Conservation (phyloP, 2,113 vertebrate genomes). For the Seriola aureovittata region DNA sequence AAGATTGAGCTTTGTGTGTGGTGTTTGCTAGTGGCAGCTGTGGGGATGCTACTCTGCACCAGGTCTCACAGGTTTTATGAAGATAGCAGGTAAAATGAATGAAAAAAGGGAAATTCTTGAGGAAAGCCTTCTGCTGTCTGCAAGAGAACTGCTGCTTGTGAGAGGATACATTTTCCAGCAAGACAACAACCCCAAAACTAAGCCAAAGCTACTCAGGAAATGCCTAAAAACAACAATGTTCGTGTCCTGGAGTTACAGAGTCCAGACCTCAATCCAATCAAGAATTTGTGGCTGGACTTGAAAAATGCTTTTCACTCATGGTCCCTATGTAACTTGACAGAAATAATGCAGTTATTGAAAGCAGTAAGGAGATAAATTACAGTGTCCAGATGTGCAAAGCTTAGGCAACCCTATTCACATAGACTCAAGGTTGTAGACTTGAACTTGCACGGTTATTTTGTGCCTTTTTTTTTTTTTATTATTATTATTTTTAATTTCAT, state of each 20-base stretch:
- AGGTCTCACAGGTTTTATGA: neutral
- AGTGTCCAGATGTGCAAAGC: constrained; percentile 7
- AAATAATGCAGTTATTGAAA: neutral
- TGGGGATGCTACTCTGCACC: constrained; percentile 1
- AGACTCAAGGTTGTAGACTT: no score
- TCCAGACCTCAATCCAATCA: constrained; percentile 41
- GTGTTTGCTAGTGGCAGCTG: constrained; percentile 2
- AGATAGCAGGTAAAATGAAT: neutral
- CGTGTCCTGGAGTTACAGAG: neutral
- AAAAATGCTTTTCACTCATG: neutral
- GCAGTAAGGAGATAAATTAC: neutral
- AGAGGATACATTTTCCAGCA: constrained; percentile 17
- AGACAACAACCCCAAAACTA: neutral
- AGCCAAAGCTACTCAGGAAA: constrained; percentile 2
- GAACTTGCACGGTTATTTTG: neutral
- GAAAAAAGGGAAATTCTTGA: neutral
- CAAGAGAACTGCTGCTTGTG: neutral
- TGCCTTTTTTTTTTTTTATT: neutral
- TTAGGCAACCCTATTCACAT: neutral
- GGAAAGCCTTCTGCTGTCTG: neutral
- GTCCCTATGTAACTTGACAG: neutral
- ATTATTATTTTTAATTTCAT: neutral
- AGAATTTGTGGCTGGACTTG: constrained; percentile 12
- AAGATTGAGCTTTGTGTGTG: constrained; percentile 11
- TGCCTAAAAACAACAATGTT: constrained; percentile 3